Evolutionary conservation across 2,113 vertebrate species (phyloP).

Genomic region (Nesogale talazaci): DNA sequence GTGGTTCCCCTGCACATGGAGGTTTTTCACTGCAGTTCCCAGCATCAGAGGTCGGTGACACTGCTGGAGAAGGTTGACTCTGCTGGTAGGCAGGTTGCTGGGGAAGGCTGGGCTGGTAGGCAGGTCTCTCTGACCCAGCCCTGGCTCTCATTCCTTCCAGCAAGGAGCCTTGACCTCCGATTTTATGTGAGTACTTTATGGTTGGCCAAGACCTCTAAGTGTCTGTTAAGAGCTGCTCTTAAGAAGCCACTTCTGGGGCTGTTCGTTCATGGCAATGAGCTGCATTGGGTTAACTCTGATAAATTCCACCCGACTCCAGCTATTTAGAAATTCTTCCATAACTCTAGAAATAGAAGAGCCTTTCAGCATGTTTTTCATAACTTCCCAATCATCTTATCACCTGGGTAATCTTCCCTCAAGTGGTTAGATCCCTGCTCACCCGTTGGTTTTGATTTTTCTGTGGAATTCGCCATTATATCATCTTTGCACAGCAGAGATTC

Average conservation of each 20-base stretch:
- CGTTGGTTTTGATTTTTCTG: constrained; percentile 49
- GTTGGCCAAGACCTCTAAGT: background rate
- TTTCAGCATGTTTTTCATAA: background rate
- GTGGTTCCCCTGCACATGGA: background rate
- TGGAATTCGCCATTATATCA: constrained; percentile 55
- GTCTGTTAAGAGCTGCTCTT: background rate
- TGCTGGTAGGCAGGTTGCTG: background rate
- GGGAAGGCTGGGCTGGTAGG: background rate
- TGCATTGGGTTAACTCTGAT: background rate
- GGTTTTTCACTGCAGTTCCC: background rate
- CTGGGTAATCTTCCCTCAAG: background rate
- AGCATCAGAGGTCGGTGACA: background rate
- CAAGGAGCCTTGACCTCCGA: background rate
- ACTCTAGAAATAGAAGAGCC: background rate
- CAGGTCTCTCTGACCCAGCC: background rate
- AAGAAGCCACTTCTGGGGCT: background rate
- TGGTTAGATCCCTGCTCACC: constrained; percentile 3
- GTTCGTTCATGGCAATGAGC: background rate
- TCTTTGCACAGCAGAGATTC: constrained; percentile 12
- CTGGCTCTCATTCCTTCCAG: background rate
- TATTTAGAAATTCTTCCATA: constrained; percentile 19
- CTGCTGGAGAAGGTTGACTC: background rate
- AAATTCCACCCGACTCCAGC: background rate
- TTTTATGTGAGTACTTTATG: background rate
- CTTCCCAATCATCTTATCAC: background rate